Evolutionary conservation across 2,113 vertebrate genomes (phyloP), one percentile per base, ranked within the genome.

Genomic region (Alectura lathami): DNA sequence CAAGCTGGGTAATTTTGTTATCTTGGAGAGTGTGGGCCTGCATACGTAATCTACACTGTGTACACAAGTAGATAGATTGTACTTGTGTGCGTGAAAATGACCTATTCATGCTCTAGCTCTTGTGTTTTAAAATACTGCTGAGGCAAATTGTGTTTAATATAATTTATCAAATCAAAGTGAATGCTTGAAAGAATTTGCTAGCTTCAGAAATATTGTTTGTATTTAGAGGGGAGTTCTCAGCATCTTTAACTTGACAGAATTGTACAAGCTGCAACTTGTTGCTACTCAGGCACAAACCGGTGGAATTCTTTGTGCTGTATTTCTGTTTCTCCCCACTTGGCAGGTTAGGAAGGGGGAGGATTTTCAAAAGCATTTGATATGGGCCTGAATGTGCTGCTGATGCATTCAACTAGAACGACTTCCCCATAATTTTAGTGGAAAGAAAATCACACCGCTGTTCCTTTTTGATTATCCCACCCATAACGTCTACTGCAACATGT

Each of bases 1-100:
- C 42, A 73, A 73, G 72, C 53, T 0, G 42, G 70, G 82, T 95
- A 86, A 88, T 93, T 89, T 70, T 70, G 95, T 93, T 91, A 86
- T 93, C 88, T 83, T 0, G 0, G 18, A 42, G 75, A 88, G 64
- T 18, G 54, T 81, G 80, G 85, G 64, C 42, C 92, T 86, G 94
- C 80, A 77, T 93, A 13, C 72, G 16, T 93, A 88, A 93, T 96
- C 76, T 30, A 15, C 69, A 38, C 86, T 83, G 32, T 59, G 16
- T 30, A 5, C 34, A 45, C 42, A 63, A 63, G 47, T 3, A 78
- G 62, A 24, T 60, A 38, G 63, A 32, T 42, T n/a, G 16, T 53
- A 29, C 3, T 3, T 72, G 11, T 59, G 15, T 42, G 0, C 48
- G 72, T 59, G 13, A 74, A 86, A 93, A 45, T 43, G 64, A 86